These are phyloP conservation scores for Microctonus aethiopoides DNA, from an alignment of 2,888 invertebrate species.

Conservation along the genomic window DNA sequence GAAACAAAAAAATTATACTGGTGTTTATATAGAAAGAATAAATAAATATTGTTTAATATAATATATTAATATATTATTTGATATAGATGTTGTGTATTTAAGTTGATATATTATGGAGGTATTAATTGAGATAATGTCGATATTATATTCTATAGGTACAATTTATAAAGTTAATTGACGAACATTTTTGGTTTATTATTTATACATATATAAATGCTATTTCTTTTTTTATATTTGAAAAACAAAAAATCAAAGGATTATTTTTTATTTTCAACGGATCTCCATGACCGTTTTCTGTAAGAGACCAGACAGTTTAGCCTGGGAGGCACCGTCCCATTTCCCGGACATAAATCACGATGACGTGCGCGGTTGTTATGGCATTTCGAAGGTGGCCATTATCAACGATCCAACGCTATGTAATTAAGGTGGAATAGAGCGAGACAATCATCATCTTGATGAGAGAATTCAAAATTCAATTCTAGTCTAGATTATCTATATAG, in stretches of 20 bases:
- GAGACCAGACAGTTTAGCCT: slow-evolving; percentile 56
- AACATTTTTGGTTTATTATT: neutral
- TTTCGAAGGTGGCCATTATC: slow-evolving; percentile 63
- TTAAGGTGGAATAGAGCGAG: slow-evolving; percentile 57
- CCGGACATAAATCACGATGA: slow-evolving; percentile 65
- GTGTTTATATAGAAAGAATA: too few species aligned
- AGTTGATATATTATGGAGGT: too few species aligned
- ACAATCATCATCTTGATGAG: slow-evolving; percentile 57
- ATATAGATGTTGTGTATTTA: too few species aligned
- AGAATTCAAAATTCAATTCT: slow-evolving; percentile 60
- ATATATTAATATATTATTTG: too few species aligned
- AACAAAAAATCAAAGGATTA: neutral
- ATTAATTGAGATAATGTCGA: neutral
- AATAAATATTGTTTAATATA: too few species aligned
- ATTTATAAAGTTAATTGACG: neutral
- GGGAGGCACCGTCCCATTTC: slow-evolving; percentile 62
- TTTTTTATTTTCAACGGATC: slow-evolving; percentile 47
- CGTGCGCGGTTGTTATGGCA: slow-evolving; percentile 56
- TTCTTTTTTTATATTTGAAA: neutral
- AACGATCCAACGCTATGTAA: slow-evolving; percentile 57
- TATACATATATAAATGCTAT: neutral
- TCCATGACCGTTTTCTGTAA: slow-evolving; percentile 49
- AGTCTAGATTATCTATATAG: slow-evolving; percentile 32
- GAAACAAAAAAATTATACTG: too few species aligned
- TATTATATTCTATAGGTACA: neutral